Conservation (phyloP, 2,113 vertebrate genomes). For the Arenaria interpres region DNA sequence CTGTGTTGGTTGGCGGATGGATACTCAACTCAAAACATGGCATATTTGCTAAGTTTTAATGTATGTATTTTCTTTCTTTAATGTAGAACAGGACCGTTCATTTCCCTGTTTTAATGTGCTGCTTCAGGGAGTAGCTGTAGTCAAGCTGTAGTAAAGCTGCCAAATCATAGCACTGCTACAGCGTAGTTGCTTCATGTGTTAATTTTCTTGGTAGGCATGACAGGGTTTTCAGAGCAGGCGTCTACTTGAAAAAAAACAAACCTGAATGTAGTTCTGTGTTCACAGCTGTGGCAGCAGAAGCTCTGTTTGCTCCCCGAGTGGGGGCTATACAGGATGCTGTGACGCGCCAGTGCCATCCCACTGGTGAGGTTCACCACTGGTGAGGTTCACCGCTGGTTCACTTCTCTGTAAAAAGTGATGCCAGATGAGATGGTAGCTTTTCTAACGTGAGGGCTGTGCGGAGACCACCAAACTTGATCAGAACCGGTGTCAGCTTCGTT, state of each 20-base stretch:
- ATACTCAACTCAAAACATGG: neutral
- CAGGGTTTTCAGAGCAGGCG: neutral
- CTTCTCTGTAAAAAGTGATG: neutral
- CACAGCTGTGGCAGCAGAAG: neutral
- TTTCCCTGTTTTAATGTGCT: neutral
- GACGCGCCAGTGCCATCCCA: fast-evolving
- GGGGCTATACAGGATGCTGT: neutral
- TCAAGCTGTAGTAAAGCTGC: neutral
- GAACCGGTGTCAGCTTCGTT: neutral
- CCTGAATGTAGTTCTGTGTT: neutral
- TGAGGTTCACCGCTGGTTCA: neutral
- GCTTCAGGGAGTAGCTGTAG: neutral
- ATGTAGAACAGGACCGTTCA: neutral
- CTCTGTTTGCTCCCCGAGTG: neutral
- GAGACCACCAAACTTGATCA: slow-evolving; percentile 1
- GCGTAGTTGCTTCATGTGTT: neutral
- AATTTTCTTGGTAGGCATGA: neutral
- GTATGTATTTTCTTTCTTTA: neutral
- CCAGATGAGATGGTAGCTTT: neutral
- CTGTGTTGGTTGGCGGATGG: neutral
- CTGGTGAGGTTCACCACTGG: neutral
- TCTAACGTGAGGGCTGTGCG: neutral
- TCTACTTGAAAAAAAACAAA: neutral
- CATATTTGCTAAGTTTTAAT: neutral
- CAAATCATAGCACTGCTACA: neutral